A percentile compares a stretch with the other conserved stretches of the same genome.
phyloP scores from a whole-genome alignment of 2,113 vertebrate species.

The Chaetops frenatus region DNA sequence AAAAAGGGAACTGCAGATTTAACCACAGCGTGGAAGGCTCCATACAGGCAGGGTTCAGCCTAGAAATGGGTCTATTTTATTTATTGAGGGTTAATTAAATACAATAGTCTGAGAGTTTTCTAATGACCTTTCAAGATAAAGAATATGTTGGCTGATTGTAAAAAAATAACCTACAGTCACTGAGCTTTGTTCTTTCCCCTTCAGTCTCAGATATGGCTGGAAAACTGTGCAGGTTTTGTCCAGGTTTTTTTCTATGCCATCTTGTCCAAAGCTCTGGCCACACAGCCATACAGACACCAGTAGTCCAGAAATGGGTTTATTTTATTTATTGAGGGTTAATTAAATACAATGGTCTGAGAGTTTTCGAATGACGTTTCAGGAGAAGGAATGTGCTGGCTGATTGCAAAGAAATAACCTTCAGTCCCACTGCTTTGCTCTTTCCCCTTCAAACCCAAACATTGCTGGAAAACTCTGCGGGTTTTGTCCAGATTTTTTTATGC shows the following conservation, averaged over 20 bases:
- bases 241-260: neutral
- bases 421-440: neutral
- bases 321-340: neutral
- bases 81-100: neutral
- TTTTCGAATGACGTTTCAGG: neutral
- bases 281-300: neutral
- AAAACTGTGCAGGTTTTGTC: neutral
- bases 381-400: neutral
- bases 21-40: neutral
- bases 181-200: neutral
- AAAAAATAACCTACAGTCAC: neutral
- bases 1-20: slow-evolving; percentile 40
- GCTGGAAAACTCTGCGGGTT: neutral
- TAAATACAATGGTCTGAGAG: neutral
- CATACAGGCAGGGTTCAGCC: neutral
- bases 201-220: neutral
- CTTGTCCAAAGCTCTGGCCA: neutral
- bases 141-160: neutral
- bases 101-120: neutral
- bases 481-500: neutral
- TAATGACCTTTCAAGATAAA: neutral
- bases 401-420: neutral
- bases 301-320: neutral
- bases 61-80: neutral
- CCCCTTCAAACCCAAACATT: neutral